Base-by-base conservation (phyloP, 2,797 vertebrate species). In the Champsocephalus gunnari region DNA sequence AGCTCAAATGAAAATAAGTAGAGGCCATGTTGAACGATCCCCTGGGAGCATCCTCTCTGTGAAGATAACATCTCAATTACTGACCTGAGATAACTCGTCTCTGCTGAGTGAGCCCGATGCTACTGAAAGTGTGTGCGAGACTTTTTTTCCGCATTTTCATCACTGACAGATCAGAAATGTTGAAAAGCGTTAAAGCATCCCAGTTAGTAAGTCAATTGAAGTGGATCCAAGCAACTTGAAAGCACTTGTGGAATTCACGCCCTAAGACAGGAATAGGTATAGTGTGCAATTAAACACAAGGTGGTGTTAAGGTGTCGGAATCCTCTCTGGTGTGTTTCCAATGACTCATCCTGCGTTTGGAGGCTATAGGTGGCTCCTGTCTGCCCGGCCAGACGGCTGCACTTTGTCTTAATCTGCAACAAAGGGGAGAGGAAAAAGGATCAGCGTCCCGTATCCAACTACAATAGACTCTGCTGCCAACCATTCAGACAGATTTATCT, bases 211-310 rank as follows among this genome's bases (percentile, higher is more conserved):
- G 28, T 50, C 54, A 64, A 77, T 80, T 88, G 84, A 87, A 50
- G 50, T 73, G 75, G 68, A 58, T 83, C 81, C 78, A 64, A 79
- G 82, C 63, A 51, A 79, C 75, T 77, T 85, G 77, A 77, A 87
- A 85, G 81, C 81, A 75, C 87, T 75, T 85, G 88, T 73, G 92
- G 89, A 92, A 92, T 92, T 93, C 81, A 83, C 77, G 84, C 93
- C 90, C 83, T 88, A 12, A 90, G 86, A 93, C 85, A 82, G 93
- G 88, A 94, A 94, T 87, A 89, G 90, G 92, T 34, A 93, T 92
- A 94, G 88, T 88, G 87, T 93, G 90, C 94, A 93, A 95, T 95
- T 96, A 94, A 94, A 94, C 90, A 81, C 80, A 86, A 81, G 44
- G 28, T 54, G 67, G 51, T 14, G 34, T 44, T 3, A 56, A 19